Evolutionary conservation across 2,113 vertebrate genomes (phyloP).

Genomic region (Nyctereutes procyonoides): DNA sequence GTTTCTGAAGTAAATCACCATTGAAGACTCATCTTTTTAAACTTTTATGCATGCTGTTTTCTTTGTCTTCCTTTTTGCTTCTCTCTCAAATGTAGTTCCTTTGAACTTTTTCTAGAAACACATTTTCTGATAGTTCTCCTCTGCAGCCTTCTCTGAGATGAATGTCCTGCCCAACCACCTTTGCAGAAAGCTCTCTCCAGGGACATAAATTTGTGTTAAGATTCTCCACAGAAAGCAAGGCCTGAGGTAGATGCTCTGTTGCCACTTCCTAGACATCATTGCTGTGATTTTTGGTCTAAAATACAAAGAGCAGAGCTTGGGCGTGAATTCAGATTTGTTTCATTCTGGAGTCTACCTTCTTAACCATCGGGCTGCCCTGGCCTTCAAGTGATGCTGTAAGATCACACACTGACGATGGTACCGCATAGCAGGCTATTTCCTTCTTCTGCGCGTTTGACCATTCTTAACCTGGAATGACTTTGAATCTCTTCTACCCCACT

Average conservation of each 20-base stretch:
- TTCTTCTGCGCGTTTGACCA: background rate
- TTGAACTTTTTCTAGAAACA: background rate
- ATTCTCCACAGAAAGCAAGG: background rate
- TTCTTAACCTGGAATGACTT: background rate
- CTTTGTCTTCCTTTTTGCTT: background rate
- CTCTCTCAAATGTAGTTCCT: background rate
- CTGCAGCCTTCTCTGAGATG: background rate
- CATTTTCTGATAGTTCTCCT: background rate
- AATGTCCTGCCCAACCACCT: background rate
- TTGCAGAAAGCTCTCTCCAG: background rate
- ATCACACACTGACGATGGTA: background rate
- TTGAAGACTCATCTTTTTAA: background rate
- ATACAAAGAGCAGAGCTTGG: background rate
- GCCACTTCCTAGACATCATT: background rate
- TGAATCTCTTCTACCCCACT: background rate
- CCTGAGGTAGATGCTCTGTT: background rate
- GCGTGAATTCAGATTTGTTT: background rate
- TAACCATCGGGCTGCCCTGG: background rate
- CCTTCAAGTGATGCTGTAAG: background rate
- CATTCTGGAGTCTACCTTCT: background rate
- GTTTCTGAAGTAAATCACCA: background rate
- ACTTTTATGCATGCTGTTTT: background rate
- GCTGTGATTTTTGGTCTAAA: background rate
- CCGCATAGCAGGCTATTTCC: accelerated
- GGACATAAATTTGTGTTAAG: background rate